Evolutionary conservation across 2,888 invertebrate species (phyloP).

Genomic region (Scelioninae gen. 1): DNA sequence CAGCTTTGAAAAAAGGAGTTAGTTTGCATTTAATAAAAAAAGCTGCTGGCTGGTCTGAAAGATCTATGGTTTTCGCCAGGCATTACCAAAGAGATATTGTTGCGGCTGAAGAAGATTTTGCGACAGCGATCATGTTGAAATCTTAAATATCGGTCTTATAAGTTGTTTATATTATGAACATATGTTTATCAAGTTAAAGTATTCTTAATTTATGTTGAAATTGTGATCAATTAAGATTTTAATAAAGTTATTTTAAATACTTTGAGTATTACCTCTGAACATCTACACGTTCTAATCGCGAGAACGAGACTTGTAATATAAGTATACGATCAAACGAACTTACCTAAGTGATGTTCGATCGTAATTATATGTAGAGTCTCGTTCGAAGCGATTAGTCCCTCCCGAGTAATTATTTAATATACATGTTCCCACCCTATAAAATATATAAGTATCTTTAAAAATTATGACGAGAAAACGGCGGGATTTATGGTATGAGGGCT

Average conservation of each 20-base stretch:
- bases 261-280: neutral
- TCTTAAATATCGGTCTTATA: neutral
- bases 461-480: neutral
- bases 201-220: neutral
- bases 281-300: neutral
- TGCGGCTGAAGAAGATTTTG: neutral
- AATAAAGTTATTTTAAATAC: neutral
- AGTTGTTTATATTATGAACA: neutral
- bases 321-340: no score
- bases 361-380: neutral
- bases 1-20: slow-evolving; percentile 4
- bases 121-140: neutral
- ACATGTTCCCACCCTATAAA: neutral
- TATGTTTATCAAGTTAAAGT: neutral
- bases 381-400: neutral
- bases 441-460: neutral
- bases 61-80: slow-evolving; percentile 2
- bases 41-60: slow-evolving; percentile 4
- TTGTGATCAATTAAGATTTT: neutral
- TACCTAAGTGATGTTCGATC: no score
- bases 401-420: neutral
- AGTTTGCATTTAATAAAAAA: slow-evolving; percentile 2
- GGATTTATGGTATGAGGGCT: no score
- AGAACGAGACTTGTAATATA: no score
- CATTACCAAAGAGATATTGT: slow-evolving; percentile 2